phyloP scores from a whole-genome alignment of 2,888 invertebrate genomes.

The Cantharis lateralis region DNA sequence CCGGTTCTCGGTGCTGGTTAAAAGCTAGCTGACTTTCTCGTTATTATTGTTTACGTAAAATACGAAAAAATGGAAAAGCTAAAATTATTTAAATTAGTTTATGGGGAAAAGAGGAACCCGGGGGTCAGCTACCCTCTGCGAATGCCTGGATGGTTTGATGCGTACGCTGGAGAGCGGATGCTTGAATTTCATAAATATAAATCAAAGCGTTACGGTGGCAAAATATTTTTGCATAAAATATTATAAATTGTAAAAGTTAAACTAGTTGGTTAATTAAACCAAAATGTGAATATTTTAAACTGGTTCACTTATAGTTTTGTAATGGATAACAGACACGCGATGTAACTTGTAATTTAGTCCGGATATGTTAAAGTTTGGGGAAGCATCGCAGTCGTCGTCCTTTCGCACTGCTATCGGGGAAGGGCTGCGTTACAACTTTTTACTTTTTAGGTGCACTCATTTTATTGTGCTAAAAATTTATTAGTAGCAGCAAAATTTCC shows the following conservation, averaged over 20 bases:
- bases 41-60: too few species aligned
- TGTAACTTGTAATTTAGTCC: conserved; percentile 25
- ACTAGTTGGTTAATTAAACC: conserved; percentile 37
- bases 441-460: background rate
- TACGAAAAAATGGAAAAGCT: too few species aligned
- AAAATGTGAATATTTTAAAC: conserved; percentile 35
- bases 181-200: conserved; percentile 10
- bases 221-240: conserved; percentile 19
- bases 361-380: conserved; percentile 18
- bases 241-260: conserved; percentile 35
- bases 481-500: background rate
- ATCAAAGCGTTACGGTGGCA: conserved; percentile 10
- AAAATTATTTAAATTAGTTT: too few species aligned
- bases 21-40: too few species aligned
- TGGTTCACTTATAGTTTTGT: conserved; percentile 29
- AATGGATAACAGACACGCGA: conserved; percentile 29
- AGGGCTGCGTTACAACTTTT: background rate
- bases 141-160: background rate
- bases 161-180: background rate
- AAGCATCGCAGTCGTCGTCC: background rate
- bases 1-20: too few species aligned
- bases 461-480: background rate
- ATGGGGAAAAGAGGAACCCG: too few species aligned
- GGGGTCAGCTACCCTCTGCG: background rate
- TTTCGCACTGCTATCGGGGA: background rate